These are phyloP conservation scores for Staurois parvus DNA, from an alignment of 2,797 vertebrate species.

Conservation along the genomic window DNA sequence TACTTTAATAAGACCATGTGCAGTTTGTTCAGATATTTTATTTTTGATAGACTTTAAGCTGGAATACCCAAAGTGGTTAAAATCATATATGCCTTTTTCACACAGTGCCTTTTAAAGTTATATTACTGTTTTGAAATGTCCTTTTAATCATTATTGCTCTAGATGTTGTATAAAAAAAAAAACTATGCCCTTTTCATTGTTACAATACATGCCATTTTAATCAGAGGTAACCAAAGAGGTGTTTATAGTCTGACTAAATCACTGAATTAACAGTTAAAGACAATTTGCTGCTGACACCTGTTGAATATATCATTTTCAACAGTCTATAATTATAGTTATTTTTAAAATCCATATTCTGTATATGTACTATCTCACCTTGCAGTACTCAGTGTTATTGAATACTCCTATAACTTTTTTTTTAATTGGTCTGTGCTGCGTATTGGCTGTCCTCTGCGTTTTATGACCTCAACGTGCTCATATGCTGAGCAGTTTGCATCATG, in stretches of 20 bases:
- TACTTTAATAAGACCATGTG: not conserved
- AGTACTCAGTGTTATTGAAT: no score
- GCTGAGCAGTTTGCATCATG: no score
- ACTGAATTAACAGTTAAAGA: not conserved
- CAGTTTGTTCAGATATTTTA: not conserved
- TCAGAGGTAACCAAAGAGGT: not conserved
- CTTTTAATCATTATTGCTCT: not conserved
- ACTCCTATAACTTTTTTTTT: no score
- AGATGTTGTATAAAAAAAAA: not conserved
- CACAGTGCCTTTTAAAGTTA: conserved; percentile 3
- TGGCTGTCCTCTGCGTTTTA: no score
- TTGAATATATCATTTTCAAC: no score
- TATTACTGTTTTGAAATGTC: no score
- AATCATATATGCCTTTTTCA: not conserved
- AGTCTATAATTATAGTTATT: no score
- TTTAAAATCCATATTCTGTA: no score
- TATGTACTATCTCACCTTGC: no score
- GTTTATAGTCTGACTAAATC: not conserved
- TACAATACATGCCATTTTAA: not conserved
- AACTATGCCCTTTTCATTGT: not conserved
- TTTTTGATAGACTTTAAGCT: not conserved
- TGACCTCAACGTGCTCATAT: no score
- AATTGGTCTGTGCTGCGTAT: no score
- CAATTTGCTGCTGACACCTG: no score
- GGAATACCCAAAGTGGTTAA: not conserved